Base-by-base conservation (phyloP, 2,888 invertebrate genomes). In the Leptopilina drosophilae region DNA sequence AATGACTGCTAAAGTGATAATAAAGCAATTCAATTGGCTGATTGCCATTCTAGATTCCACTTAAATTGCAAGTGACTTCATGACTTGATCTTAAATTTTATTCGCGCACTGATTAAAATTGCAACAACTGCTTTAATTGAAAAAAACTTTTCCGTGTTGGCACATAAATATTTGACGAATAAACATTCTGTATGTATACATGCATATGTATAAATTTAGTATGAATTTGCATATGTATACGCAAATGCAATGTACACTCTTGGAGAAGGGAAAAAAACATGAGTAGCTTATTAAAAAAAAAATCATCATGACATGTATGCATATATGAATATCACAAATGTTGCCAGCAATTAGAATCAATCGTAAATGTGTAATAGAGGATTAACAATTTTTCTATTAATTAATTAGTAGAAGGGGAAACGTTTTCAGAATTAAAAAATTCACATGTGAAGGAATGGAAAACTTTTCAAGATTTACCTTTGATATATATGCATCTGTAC, bases 241-340 rank as follows among this genome's bases (percentile, higher is more conserved):
- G 65, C 40, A 65, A 65, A 65, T 33, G 33, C 40, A 65, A 33
- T 40, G 40, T 33, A 40, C 65, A 26, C 33, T 65, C 15, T 42
- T 14, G n/a, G 59, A 33, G 14, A 5, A n/a, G 11, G 20, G 20
- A 73, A 11, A 76, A 59, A 56, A 33, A 33, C 33, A 33, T 33
- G 33, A 33, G 33, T 33, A 2, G 33, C 33, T 33, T 33, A 33
- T 33, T 14, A 12, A 26, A 64, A 20, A 20, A 42, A 65, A n/a
- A 65, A 33, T 89, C 88, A 88, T 83, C 78, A 89, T 87, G 90
- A 85, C 33, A 33, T 33, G 33, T 33, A 33, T 5, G 33, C 33
- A 33, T 33, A 33, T 33, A 5, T n/a, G n/a, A 33, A 33, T 33
- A 33, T 33, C 33, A 33, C 33, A 33, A 33, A 33, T 33, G 33